Conservation (phyloP, 2,797 vertebrate species). For the Kryptolebias ocellatus region DNA sequence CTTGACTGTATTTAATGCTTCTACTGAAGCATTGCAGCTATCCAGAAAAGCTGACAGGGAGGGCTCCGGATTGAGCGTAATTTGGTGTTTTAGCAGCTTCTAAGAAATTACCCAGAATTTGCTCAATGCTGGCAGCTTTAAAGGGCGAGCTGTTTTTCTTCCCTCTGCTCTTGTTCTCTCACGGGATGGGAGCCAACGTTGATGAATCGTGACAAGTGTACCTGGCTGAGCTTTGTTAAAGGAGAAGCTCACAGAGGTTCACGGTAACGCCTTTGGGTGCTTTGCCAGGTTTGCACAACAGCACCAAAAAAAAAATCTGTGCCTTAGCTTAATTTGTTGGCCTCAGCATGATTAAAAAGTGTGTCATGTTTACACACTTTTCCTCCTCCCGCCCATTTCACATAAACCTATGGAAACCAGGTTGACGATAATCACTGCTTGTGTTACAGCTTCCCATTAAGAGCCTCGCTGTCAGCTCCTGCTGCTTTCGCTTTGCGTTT, state of each 20-base stretch:
- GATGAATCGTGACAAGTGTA: conserved; percentile 72
- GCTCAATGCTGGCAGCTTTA: conserved; percentile 5
- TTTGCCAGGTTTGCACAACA: conserved; percentile 76
- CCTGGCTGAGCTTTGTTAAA: conserved; percentile 68
- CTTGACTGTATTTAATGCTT: conserved; percentile 13
- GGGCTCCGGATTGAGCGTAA: conserved; percentile 19
- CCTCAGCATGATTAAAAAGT: conserved; percentile 55
- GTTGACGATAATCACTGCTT: conserved; percentile 79
- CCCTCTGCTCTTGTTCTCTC: conserved; percentile 12
- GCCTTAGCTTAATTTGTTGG: conserved; percentile 48
- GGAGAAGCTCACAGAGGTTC: conserved; percentile 55
- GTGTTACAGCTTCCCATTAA: conserved; percentile 71
- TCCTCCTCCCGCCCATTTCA: conserved; percentile 36
- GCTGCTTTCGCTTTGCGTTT: conserved; percentile 16
- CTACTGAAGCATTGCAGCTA: conserved; percentile 12
- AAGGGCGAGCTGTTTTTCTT: conserved; percentile 37
- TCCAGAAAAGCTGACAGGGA: conserved; percentile 32
- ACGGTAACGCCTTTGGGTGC: conserved; percentile 68
- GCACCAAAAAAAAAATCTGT: conserved; percentile 33
- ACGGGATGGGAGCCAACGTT: conserved; percentile 60
- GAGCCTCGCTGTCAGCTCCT: conserved; percentile 59
- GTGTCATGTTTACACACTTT: conserved; percentile 48
- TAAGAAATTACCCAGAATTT: conserved; percentile 20
- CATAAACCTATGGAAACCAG: conserved; percentile 48
- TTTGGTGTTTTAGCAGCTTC: conserved; percentile 26